Evolutionary conservation across 2,113 vertebrate genomes (phyloP), one percentile per base, ranked within the genome.

Genomic region (Mormyrus lacerda): DNA sequence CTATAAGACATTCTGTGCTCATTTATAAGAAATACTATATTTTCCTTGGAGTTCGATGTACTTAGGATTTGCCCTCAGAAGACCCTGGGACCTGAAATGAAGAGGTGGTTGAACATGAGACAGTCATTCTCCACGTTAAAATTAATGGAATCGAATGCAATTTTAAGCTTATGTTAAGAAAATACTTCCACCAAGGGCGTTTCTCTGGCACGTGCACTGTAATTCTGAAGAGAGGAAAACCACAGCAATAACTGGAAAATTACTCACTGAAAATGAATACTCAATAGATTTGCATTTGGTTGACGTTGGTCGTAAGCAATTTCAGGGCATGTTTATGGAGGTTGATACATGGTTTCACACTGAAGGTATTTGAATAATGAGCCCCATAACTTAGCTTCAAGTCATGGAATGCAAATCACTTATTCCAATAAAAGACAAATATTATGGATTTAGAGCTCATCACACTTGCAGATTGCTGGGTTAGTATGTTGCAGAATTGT

Each of bases 361-460:
- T 45, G 35, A 53, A 90, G 35, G 47, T 55, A 53, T 87, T 53
- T 61, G 35, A 79, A 79, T 79, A 79, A 79, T 79, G 42, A 42
- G 44, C 27, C 51, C 35, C n/a, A 27, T 35, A 47, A 24, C 85
- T 76, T 65, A 65, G 47, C 21, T 47, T 35, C 53, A 89, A 89
- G 69, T 89, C n/a, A 61, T 87, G 89, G 44, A 58, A 86, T 27
- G 42, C 76, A 45, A 87, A 87, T 76, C 85, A 87, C 61, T 17
- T 42, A 3, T 31, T 86, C 21, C 50, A 73, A 85, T 48, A 51
- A 84, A 89, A 89, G 35, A 19, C 1, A 79, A 79, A 79, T 79
- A 15, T 42, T 19, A 44, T 7, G n/a, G 3, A 24, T 21, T 86
- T 47, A 87, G 73, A 53, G 48, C 24, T 65, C 45, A 76, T 87